Conservation (phyloP, 2,113 vertebrate species). For the Manacus vitellinus region DNA sequence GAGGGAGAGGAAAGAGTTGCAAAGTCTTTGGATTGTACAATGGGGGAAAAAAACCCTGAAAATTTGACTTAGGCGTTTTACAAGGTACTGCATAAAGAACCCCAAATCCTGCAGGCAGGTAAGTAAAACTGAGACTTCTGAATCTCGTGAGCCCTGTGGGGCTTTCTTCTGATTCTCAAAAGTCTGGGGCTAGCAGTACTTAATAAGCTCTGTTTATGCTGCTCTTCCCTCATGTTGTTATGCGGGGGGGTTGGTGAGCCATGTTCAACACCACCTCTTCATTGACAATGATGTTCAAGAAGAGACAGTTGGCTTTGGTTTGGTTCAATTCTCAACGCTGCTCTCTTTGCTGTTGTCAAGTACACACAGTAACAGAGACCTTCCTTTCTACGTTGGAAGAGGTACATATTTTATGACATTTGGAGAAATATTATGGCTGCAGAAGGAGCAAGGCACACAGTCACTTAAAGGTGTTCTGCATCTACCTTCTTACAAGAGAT, state of each 20-base stretch:
- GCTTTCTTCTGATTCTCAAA: background rate
- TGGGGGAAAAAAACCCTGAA: background rate
- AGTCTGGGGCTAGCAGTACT: background rate
- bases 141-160: background rate
- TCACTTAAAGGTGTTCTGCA: background rate
- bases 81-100: background rate
- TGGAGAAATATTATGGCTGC: background rate
- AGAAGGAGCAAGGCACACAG: background rate
- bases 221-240: background rate
- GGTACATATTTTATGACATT: background rate
- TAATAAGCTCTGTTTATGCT: background rate
- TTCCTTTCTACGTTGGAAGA: background rate
- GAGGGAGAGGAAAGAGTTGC: background rate
- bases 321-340: background rate
- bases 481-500: background rate
- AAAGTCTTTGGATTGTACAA: background rate
- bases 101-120: background rate
- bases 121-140: background rate
- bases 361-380: background rate
- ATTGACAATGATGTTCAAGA: background rate
- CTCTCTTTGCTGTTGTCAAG: background rate
- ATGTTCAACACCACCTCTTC: background rate
- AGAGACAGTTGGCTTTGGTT: background rate
- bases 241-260: background rate
- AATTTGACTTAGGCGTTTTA: background rate